Base-by-base conservation (phyloP, 2,113 vertebrate genomes). In the Oryzias woworae region DNA sequence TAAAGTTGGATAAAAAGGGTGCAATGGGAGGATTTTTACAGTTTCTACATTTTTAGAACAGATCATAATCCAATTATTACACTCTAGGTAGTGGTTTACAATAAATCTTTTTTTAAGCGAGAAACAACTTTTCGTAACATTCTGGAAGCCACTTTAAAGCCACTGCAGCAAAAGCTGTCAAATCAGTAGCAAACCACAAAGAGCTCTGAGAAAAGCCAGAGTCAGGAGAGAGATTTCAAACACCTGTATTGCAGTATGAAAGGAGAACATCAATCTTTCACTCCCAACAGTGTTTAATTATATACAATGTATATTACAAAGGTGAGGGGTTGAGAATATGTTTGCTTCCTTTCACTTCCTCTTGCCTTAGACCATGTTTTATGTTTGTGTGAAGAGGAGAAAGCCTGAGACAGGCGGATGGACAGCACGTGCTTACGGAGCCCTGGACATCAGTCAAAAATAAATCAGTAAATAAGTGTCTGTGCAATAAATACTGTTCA, bases 291-390 rank as follows among this genome's bases (percentile, higher is more conserved):
- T 62, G 41, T 58, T 28, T 58, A 58, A 60, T 26, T 69, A 56
- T 62, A 60, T 44, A 58, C 48, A 62, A 13, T n/a, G 1, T 67
- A 52, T 24, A 75, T 56, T 53, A 67, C 23, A 68, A 66, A 80
- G 16, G 15, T 7, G 4, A 53, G n/a, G 64, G 71, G 71, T 76
- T 78, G 60, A 52, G 54, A 13, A 58, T 57, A 68, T 71, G 50
- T 78, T 84, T 80, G 77, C 63, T 81, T 83, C 69, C 49, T 62
- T 67, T 76, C 81, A 72, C 59, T 83, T 84, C 81, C 75, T 86
- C 85, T 88, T 88, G 92, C 89, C 91, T 92, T 88, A 89, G 89
- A 84, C 82, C 72, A 83, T 67, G 62, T 77, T 74, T 76, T 58
- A 49, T 55, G 51, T 77, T 67, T 61, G 36, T 61, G 41, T 59